A percentile compares a stretch with the other conserved stretches of the same genome.
Conservation (phyloP, 1,140 invertebrate species). For the Drosophila virilis region DNA sequence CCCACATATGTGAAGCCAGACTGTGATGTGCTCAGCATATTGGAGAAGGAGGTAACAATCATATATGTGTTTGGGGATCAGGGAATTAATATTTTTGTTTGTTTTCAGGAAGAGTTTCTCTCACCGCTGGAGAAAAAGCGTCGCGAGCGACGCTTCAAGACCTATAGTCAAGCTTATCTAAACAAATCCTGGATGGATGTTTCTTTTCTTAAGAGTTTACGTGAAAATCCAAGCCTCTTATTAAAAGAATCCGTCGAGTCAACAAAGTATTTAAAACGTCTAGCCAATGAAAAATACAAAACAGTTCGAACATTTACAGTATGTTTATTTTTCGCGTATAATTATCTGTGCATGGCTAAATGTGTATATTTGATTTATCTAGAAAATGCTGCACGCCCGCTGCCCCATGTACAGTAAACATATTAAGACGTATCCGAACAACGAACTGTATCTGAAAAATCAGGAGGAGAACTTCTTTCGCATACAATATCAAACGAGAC, state of each 20-base stretch:
- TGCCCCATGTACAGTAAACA: constrained; percentile 60
- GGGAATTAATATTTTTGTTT: neutral
- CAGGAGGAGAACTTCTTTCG: constrained; percentile 60
- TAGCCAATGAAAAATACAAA: constrained; percentile 52
- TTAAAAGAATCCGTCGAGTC: constrained; percentile 40
- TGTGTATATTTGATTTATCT: neutral
- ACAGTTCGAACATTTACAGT: constrained; percentile 49
- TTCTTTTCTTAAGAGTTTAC: constrained; percentile 55
- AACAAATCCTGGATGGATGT: constrained; percentile 66
- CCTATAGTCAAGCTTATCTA: constrained; percentile 72
- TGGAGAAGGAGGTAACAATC: constrained; percentile 56
- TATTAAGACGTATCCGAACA: constrained; percentile 40
- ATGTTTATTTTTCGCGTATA: neutral
- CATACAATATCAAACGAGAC: constrained; percentile 73
- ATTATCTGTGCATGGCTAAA: too few relatives aligned
- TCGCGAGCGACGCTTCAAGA: constrained; percentile 55
- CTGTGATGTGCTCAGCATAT: constrained; percentile 76
- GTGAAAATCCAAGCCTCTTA: constrained; percentile 50
- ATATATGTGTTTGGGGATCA: neutral
- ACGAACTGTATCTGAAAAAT: constrained; percentile 31
- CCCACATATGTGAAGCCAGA: constrained; percentile 28
- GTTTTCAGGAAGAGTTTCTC: constrained; percentile 44
- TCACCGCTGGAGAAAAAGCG: constrained; percentile 66
- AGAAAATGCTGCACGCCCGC: constrained; percentile 82
- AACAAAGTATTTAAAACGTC: constrained; percentile 25